Conservation (phyloP, 2,888 invertebrate genomes). For the Hemithea aestivaria region DNA sequence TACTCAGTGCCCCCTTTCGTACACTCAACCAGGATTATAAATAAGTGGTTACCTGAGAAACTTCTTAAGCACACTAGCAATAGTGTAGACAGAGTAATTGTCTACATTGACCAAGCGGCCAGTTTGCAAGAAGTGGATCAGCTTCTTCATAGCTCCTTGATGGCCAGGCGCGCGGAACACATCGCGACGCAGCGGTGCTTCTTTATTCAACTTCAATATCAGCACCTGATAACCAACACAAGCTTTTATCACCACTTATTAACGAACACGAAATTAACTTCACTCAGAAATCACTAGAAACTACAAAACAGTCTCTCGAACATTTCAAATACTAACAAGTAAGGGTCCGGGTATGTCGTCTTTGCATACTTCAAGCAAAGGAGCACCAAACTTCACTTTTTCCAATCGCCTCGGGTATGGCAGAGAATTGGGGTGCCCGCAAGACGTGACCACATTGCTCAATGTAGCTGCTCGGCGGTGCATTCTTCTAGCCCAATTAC, state of each 20-base stretch:
- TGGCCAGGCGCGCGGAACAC: conserved; percentile 97
- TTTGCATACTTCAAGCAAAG: conserved; percentile 95
- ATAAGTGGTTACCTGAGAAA: conserved; percentile 83
- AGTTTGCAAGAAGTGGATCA: conserved; percentile 93
- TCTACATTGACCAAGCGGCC: conserved; percentile 95
- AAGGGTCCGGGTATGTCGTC: conserved; percentile 96
- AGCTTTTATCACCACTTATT: conserved; percentile 4
- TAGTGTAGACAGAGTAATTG: conserved; percentile 97
- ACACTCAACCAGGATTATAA: too few relatives aligned
- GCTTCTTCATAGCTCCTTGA: conserved; percentile 95
- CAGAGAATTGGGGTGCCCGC: conserved; percentile 89
- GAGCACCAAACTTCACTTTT: conserved; percentile 96
- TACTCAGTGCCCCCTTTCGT: too few relatives aligned
- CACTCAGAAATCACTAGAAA: too few relatives aligned
- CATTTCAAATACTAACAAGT: conserved; percentile 81
- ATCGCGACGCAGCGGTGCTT: conserved; percentile 95
- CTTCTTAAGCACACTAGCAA: conserved; percentile 98
- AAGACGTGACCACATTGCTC: conserved; percentile 94
- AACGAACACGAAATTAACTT: not conserved
- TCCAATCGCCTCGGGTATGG: conserved; percentile 91
- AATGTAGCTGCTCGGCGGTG: conserved; percentile 94
- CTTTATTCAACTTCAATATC: conserved; percentile 95
- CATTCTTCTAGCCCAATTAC: conserved; percentile 95
- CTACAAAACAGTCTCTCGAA: conserved; percentile 4
- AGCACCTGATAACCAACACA: conserved; percentile 81